These are phyloP conservation scores for Gobius niger DNA, from an alignment of 2,113 vertebrate species.

Conservation along the genomic window DNA sequence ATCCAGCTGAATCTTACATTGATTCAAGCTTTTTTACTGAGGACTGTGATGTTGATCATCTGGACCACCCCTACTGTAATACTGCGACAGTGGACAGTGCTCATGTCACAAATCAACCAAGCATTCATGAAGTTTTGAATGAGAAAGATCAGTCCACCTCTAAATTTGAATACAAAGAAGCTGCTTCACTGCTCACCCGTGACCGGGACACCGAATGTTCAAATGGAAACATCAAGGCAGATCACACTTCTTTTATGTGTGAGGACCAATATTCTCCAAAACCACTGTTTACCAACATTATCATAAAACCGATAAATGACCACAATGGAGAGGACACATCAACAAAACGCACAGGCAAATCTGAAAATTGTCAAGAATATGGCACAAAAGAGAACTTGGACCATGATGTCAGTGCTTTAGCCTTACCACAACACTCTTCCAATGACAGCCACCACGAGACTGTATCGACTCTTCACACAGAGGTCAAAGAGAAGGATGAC, in stretches of 20 bases:
- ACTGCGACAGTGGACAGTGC: not conserved
- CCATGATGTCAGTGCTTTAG: constrained; percentile 2
- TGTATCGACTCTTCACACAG: not conserved
- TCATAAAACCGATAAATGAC: not conserved
- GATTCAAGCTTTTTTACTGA: constrained; percentile 21
- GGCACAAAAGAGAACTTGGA: not conserved
- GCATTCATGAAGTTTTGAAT: not conserved
- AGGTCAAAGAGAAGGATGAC: not conserved
- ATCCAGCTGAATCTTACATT: not conserved
- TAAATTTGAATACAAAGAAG: not conserved
- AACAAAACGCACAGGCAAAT: constrained; percentile 8
- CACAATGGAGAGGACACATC: constrained; percentile 12
- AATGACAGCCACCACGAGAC: not conserved
- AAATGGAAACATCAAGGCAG: not conserved
- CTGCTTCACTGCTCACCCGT: not conserved
- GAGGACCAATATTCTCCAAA: not conserved
- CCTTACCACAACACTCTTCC: not conserved
- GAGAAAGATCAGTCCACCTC: not conserved
- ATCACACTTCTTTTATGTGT: not conserved
- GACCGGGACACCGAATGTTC: not conserved
- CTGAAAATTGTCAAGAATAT: constrained; percentile 18
- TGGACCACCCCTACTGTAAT: constrained; percentile 54
- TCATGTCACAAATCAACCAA: not conserved
- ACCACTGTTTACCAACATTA: not conserved
- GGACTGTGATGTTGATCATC: constrained; percentile 19